Percentiles rank a stretch among this genome's conserved stretches.
Evolutionary conservation across 2,113 vertebrate species (phyloP).

Genomic region (Alaudala cheleensis): DNA sequence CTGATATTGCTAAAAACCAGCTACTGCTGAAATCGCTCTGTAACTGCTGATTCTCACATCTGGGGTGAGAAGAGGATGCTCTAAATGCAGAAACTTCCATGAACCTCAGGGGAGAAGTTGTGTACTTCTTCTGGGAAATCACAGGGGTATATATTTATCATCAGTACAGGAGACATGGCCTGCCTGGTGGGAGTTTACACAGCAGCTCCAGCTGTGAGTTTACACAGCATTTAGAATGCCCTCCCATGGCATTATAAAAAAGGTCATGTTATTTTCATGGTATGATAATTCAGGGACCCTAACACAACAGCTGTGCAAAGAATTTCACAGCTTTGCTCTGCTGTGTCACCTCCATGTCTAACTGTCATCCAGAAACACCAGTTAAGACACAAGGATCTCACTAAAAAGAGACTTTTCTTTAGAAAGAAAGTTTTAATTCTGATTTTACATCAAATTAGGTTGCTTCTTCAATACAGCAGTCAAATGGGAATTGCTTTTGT

Average conservation of each 20-base stretch:
- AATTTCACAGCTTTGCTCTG: slow-evolving; percentile 28
- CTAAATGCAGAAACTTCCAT: not conserved
- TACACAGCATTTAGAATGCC: not conserved
- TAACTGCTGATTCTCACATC: not conserved
- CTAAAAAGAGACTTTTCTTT: not conserved
- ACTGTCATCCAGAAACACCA: not conserved
- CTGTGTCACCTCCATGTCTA: slow-evolving; percentile 2
- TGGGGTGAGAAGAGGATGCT: not conserved
- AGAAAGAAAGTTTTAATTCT: not conserved
- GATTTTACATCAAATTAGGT: not conserved
- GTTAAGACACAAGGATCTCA: not conserved
- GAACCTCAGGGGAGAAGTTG: not conserved
- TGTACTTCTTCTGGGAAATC: not conserved
- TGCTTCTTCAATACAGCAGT: not conserved
- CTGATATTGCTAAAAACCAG: not conserved
- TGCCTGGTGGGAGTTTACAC: not conserved
- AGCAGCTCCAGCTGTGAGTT: not conserved
- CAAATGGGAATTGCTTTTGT: not conserved
- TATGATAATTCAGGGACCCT: slow-evolving; percentile 18
- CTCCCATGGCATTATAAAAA: not conserved
- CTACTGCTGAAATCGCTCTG: not conserved
- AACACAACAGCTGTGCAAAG: not conserved
- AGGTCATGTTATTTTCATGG: not conserved
- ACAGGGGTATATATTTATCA: fast-evolving
- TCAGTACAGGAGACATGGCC: not conserved